Evolutionary conservation across 2,113 vertebrate species (phyloP).

Genomic region (Neomonachus schauinslandi): DNA sequence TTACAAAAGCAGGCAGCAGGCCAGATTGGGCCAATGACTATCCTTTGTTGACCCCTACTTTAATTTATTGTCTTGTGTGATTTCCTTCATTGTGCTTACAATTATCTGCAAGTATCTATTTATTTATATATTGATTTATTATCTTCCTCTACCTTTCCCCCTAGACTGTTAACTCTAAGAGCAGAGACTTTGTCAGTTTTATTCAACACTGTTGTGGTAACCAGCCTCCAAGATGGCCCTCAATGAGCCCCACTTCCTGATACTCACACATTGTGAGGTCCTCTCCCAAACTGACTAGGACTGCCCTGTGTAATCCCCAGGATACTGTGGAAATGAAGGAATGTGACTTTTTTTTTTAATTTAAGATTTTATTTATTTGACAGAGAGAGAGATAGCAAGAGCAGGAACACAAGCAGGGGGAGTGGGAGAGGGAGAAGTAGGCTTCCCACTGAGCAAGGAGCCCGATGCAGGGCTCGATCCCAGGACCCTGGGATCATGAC

Average conservation of each 20-base stretch:
- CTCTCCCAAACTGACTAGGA: neutral
- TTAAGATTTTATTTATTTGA: too few species aligned
- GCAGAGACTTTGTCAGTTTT: neutral
- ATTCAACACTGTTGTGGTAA: neutral
- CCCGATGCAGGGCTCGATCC: too few species aligned
- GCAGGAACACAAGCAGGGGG: too few species aligned
- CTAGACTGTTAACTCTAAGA: neutral
- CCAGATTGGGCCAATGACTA: neutral
- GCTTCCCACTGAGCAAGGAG: too few species aligned
- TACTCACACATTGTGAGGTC: neutral
- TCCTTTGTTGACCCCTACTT: neutral
- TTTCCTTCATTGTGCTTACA: conserved; percentile 43
- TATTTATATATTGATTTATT: neutral
- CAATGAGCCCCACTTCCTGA: neutral
- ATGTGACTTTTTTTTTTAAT: neutral
- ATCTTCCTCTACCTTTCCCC: neutral
- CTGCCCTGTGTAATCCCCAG: neutral
- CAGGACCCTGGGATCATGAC: too few species aligned
- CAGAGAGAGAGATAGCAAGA: too few species aligned
- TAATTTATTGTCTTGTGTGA: neutral
- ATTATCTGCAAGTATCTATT: neutral
- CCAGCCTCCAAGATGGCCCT: neutral
- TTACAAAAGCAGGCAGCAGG: neutral
- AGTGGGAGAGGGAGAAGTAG: too few species aligned
- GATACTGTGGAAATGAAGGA: neutral